phyloP scores from a whole-genome alignment of 37 sponge, comb jelly and placozoan genomes.

The Diacarnus erythraeanus region DNA sequence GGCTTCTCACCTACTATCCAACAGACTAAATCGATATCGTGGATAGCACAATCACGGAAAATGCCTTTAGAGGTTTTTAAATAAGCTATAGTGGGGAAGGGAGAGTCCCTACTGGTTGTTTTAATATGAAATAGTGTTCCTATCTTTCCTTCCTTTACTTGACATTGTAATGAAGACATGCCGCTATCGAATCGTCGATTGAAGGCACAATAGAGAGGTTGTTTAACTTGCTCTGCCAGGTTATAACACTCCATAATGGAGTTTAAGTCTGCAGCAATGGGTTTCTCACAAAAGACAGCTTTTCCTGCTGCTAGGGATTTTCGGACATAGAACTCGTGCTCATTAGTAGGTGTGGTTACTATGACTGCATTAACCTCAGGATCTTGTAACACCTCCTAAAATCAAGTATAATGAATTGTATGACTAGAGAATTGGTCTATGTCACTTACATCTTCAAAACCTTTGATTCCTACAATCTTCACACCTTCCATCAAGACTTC shows the following conservation, averaged over 20 bases:
- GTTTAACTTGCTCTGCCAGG: constrained; percentile 28
- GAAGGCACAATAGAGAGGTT: constrained; percentile 81
- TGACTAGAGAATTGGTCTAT: too few relatives aligned
- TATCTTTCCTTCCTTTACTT: constrained; percentile 58
- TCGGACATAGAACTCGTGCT: constrained; percentile 66
- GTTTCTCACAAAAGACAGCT: constrained; percentile 90
- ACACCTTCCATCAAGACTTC: neutral
- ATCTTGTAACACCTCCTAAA: constrained; percentile 62
- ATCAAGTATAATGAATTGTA: too few relatives aligned
- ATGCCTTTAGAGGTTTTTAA: constrained; percentile 78
- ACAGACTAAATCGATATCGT: constrained; percentile 83
- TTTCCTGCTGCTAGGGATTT: constrained; percentile 49
- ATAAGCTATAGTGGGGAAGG: constrained; percentile 70
- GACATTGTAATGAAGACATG: constrained; percentile 24
- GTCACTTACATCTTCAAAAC: neutral
- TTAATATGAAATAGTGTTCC: constrained; percentile 72
- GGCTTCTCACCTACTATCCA: constrained; percentile 70
- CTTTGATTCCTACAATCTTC: neutral
- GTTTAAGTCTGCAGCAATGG: constrained; percentile 46
- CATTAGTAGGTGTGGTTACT: constrained; percentile 69
- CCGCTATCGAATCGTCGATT: constrained; percentile 81
- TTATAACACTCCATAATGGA: constrained; percentile 49
- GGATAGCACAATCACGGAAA: constrained; percentile 81
- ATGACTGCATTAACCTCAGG: constrained; percentile 53
- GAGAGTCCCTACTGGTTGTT: constrained; percentile 69